These are phyloP conservation scores for Clarias batrachus DNA, from an alignment of 2,113 vertebrate genomes.

Conservation along the genomic window DNA sequence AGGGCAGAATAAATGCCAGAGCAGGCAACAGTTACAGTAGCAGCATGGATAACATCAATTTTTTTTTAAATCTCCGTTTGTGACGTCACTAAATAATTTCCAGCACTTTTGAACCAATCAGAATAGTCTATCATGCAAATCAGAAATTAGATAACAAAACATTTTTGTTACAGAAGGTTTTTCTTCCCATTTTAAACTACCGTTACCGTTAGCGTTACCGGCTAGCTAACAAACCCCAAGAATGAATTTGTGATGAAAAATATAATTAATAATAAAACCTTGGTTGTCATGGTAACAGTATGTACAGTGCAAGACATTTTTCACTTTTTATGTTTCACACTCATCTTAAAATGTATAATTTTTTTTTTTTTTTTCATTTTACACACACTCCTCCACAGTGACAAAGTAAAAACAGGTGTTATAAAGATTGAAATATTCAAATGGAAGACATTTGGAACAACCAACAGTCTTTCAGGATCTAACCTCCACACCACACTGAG, in stretches of 20 bases:
- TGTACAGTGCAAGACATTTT: too few species aligned
- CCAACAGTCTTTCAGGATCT: too few species aligned
- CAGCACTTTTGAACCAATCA: background rate
- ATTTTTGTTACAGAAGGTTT: background rate
- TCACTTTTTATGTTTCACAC: too few species aligned
- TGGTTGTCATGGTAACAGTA: background rate
- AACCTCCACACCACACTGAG: too few species aligned
- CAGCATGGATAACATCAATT: background rate
- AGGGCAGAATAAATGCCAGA: background rate
- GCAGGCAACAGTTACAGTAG: background rate
- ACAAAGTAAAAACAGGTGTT: too few species aligned
- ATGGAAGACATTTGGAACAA: too few species aligned
- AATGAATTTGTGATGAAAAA: background rate
- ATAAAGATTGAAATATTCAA: too few species aligned
- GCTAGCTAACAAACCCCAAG: background rate
- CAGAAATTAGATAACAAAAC: background rate
- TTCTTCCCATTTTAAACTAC: background rate
- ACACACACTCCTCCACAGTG: too few species aligned
- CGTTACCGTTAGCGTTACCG: background rate
- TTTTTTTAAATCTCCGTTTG: too few species aligned
- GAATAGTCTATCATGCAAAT: background rate
- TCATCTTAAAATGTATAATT: too few species aligned
- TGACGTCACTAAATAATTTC: background rate
- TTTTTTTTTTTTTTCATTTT: too few species aligned
- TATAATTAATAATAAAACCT: background rate